Conservation (phyloP, 2,113 vertebrate species). For the Hymenochirus boettgeri region DNA sequence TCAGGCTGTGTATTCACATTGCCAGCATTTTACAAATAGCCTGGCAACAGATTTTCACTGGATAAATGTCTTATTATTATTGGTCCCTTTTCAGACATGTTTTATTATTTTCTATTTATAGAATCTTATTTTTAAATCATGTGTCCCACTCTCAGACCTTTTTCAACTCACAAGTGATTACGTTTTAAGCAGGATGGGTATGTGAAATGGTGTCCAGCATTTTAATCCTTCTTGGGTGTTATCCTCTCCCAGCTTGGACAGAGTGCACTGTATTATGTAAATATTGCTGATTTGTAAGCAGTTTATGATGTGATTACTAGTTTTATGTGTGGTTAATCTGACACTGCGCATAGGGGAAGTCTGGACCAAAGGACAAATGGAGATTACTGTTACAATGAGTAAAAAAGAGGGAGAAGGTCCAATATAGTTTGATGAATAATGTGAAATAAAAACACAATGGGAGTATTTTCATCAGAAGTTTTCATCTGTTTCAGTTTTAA, state of each 20-base stretch:
- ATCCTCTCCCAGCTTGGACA: slow-evolving; percentile 18
- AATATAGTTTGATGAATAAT: no score
- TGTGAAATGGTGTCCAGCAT: slow-evolving; percentile 11
- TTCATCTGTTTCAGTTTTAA: no score
- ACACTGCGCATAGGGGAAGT: slow-evolving; percentile 57
- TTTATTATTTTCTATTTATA: slow-evolving; percentile 22
- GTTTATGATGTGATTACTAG: slow-evolving; percentile 74
- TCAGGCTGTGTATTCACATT: slow-evolving; percentile 49
- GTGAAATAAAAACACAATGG: no score
- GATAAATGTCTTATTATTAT: slow-evolving; percentile 17
- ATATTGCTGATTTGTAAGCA: slow-evolving; percentile 76
- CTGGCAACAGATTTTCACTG: slow-evolving; percentile 46
- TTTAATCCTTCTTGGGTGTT: slow-evolving; percentile 30
- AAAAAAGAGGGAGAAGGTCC: no score
- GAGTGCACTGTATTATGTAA: slow-evolving; percentile 79
- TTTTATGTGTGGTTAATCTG: slow-evolving; percentile 60
- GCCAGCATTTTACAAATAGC: slow-evolving; percentile 43
- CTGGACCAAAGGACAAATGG: slow-evolving; percentile 57
- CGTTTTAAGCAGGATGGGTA: neutral
- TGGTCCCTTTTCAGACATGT: slow-evolving; percentile 17
- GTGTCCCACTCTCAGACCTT: neutral
- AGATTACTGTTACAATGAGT: slow-evolving; percentile 60
- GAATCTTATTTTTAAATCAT: neutral
- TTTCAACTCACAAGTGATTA: no score
- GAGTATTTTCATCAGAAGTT: no score